Evolutionary conservation across 2,113 vertebrate species (phyloP).

Genomic region (Cepphus grylle): DNA sequence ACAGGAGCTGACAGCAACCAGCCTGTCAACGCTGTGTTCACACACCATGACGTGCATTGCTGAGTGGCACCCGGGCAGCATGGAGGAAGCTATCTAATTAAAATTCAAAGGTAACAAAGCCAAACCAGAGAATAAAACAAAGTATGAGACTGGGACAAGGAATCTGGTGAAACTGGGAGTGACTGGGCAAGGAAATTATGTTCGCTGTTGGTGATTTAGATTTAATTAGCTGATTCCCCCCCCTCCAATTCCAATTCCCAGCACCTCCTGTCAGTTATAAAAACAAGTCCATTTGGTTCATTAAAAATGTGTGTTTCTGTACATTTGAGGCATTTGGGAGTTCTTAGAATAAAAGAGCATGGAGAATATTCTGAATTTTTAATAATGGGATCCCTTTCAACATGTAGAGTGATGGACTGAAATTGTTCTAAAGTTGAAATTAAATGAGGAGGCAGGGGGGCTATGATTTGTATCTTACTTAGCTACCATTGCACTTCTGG

Average conservation of each 20-base stretch:
- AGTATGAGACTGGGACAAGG: not conserved
- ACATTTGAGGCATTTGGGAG: constrained; percentile 56
- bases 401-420: constrained; percentile 19
- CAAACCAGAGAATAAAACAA: not conserved
- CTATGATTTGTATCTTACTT: not conserved
- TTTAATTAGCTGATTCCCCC: constrained; percentile 53
- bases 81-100: constrained; percentile 15
- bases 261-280: constrained; percentile 58
- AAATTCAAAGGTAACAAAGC: constrained; percentile 47
- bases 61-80: constrained; percentile 8
- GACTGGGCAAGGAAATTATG: constrained; percentile 49
- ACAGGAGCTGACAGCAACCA: not conserved
- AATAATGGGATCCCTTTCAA: constrained; percentile 55
- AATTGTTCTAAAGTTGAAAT: constrained; percentile 38
- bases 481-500: not conserved
- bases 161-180: constrained; percentile 51
- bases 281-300: constrained; percentile 68
- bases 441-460: not conserved
- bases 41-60: constrained; percentile 7
- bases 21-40: constrained; percentile 3
- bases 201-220: constrained; percentile 50
- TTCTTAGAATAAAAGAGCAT: constrained; percentile 55
- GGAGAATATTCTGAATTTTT: constrained; percentile 61
- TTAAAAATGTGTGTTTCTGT: constrained; percentile 70
- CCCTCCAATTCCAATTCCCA: constrained; percentile 35